Conservation (phyloP, 2,797 vertebrate species). For the Lithobates sylvaticus region DNA sequence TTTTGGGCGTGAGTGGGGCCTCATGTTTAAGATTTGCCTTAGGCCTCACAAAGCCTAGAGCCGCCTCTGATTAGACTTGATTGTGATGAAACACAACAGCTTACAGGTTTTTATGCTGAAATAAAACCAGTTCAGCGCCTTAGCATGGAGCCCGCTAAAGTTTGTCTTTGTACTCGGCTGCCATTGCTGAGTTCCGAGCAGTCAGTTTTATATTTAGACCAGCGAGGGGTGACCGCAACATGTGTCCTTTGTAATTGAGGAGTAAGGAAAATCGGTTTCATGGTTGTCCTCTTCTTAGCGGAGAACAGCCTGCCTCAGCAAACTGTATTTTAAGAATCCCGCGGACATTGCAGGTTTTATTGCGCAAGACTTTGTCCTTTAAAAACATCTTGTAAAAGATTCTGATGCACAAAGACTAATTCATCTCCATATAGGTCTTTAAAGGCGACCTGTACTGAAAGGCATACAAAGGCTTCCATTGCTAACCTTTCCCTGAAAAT, state of each 20-base stretch:
- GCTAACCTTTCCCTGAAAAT: too few relatives aligned
- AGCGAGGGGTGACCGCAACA: conserved; percentile 37
- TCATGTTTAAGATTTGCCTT: too few relatives aligned
- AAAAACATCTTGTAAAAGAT: neutral
- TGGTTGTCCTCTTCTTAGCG: conserved; percentile 35
- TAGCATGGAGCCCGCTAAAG: neutral
- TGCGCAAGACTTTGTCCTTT: neutral
- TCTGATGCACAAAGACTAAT: too few relatives aligned
- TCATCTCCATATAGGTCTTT: too few relatives aligned
- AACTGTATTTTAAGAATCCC: conserved; percentile 35
- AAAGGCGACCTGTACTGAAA: too few relatives aligned
- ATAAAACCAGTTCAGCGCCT: neutral
- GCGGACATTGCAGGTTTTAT: neutral
- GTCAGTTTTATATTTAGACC: conserved; percentile 45
- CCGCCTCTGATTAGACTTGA: too few relatives aligned
- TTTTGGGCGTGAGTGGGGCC: too few relatives aligned
- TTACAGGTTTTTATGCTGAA: neutral
- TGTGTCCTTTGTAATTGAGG: conserved; percentile 48
- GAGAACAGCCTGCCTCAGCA: conserved; percentile 30
- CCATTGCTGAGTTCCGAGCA: conserved; percentile 12
- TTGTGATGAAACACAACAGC: too few relatives aligned
- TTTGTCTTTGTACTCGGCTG: neutral
- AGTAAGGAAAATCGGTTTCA: conserved; percentile 21
- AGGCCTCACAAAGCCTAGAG: too few relatives aligned
- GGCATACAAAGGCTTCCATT: too few relatives aligned